A percentile compares a stretch with the other conserved stretches of the same genome.
phyloP scores from a whole-genome alignment of 2,113 vertebrate species.

The Papio anubis region DNA sequence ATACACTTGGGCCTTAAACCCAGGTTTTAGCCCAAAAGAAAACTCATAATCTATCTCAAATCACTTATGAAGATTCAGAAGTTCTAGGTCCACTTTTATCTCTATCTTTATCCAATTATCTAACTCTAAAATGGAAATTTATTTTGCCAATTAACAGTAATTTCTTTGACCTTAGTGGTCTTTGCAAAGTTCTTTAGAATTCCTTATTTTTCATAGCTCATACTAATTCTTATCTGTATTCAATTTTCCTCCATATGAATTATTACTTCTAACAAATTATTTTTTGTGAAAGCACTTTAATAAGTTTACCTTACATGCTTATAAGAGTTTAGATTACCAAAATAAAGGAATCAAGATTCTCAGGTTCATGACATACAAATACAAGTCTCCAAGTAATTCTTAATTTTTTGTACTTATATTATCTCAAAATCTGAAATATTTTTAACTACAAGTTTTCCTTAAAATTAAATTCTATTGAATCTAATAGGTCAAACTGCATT shows the following conservation, averaged over 20 bases:
- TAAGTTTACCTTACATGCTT: slow-evolving; percentile 5
- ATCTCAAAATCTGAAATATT: slow-evolving; percentile 46
- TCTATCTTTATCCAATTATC: slow-evolving; percentile 10
- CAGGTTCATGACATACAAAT: slow-evolving; percentile 10
- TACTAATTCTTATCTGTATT: background rate
- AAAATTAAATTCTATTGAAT: slow-evolving; percentile 1
- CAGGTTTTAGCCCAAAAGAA: background rate
- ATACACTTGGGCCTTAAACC: background rate
- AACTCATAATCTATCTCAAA: background rate
- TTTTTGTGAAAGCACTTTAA: background rate
- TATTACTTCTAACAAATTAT: background rate
- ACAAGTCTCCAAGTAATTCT: background rate
- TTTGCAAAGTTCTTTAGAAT: background rate
- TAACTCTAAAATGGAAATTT: background rate
- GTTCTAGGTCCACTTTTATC: background rate
- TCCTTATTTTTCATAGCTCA: background rate
- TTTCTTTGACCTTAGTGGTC: background rate
- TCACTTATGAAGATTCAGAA: slow-evolving; percentile 13
- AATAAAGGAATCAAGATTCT: slow-evolving; percentile 12
- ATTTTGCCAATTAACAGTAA: background rate
- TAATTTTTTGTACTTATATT: slow-evolving; percentile 18
- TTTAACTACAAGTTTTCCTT: background rate
- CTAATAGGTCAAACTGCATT: background rate
- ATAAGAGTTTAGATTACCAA: background rate
- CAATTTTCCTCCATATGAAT: background rate